A percentile compares a stretch with the other conserved stretches of the same genome.
phyloP scores from a whole-genome alignment of 2,888 invertebrate genomes.

The Gerosis bhagava region DNA sequence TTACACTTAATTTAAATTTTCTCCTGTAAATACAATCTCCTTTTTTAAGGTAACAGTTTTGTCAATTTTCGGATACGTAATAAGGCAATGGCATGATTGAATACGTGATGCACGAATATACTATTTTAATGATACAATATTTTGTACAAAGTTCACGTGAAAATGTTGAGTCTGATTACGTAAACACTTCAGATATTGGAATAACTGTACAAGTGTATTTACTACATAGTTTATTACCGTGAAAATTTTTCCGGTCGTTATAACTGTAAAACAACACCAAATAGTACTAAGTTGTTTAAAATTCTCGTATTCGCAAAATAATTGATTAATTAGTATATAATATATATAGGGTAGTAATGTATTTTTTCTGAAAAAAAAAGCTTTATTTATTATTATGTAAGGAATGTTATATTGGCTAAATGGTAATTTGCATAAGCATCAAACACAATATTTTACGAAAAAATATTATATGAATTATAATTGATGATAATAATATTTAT shows the following conservation, averaged over 20 bases:
- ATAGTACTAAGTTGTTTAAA: slow-evolving; percentile 59
- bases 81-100: slow-evolving; percentile 42
- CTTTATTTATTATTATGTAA: slow-evolving; percentile 29
- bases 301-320: slow-evolving; percentile 39
- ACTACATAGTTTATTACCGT: slow-evolving; percentile 57
- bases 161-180: slow-evolving; percentile 72
- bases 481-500: not conserved
- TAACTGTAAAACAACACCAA: slow-evolving; percentile 79
- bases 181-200: slow-evolving; percentile 57
- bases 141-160: slow-evolving; percentile 68
- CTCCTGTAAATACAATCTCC: slow-evolving; percentile 25
- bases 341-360: no score
- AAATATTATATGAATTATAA: slow-evolving; percentile 10
- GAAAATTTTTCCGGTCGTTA: slow-evolving; percentile 50
- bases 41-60: slow-evolving; percentile 41
- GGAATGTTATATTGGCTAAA: no score
- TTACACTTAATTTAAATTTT: slow-evolving; percentile 28
- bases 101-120: slow-evolving; percentile 41
- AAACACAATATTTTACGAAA: slow-evolving; percentile 13
- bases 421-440: slow-evolving; percentile 1
- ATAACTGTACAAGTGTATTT: slow-evolving; percentile 42
- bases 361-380: slow-evolving; percentile 18
- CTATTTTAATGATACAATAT: slow-evolving; percentile 59
- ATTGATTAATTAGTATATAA: slow-evolving; percentile 22
- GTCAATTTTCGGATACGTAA: slow-evolving; percentile 77